Evolutionary conservation across 2,888 invertebrate genomes (phyloP).

Genomic region (Dicycla oo): DNA sequence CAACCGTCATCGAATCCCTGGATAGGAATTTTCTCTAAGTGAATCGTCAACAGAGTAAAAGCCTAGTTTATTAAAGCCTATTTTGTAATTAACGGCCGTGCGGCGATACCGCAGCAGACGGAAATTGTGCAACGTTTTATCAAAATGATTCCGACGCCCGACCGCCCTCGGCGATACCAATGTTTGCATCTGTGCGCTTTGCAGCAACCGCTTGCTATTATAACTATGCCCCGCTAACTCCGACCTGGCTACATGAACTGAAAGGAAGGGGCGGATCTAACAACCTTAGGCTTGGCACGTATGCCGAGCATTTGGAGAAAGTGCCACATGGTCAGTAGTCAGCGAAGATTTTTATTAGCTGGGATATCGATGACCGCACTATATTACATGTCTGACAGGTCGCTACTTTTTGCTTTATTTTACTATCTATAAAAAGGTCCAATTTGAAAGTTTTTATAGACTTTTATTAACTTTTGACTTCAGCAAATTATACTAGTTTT

Average conservation of each 20-base stretch:
- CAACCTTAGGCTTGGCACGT: conserved; percentile 36
- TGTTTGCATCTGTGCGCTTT: conserved; percentile 77
- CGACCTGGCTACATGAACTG: conserved; percentile 52
- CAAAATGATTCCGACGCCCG: conserved; percentile 78
- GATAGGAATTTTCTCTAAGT: conserved; percentile 15
- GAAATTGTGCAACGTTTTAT: conserved; percentile 85
- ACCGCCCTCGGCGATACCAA: conserved; percentile 70
- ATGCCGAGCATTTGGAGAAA: conserved; percentile 50
- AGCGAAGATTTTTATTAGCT: conserved; percentile 55
- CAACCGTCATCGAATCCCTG: background rate
- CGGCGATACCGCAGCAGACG: conserved; percentile 70
- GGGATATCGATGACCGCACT: conserved; percentile 44
- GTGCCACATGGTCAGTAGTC: conserved; percentile 54
- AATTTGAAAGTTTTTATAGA: conserved; percentile 12
- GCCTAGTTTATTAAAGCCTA: conserved; percentile 69
- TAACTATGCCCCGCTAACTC: conserved; percentile 53
- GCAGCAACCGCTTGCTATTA: conserved; percentile 61
- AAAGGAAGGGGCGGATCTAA: conserved; percentile 44
- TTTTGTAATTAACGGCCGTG: conserved; percentile 70
- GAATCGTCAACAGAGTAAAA: conserved; percentile 27
- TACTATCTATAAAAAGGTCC: conserved; percentile 21
- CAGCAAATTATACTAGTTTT: conserved; percentile 34
- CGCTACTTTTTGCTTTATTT: conserved; percentile 24
- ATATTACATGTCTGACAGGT: conserved; percentile 41
- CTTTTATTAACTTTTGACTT: conserved; percentile 20